Evolutionary conservation across 2,888 invertebrate species (phyloP).

Genomic region (Lutraria lutraria): DNA sequence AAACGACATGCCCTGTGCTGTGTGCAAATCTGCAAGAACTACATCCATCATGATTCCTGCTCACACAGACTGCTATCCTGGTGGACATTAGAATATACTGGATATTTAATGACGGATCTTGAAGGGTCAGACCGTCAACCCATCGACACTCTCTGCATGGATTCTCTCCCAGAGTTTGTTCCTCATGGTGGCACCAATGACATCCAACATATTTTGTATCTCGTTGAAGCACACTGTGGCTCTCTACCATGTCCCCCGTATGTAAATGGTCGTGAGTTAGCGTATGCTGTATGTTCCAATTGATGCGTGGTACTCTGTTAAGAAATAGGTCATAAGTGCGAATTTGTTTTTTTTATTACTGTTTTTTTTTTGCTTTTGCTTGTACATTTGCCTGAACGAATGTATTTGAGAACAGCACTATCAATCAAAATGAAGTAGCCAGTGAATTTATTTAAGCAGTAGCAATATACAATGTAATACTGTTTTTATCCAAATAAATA

Average conservation of each 20-base stretch:
- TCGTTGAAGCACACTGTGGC: constrained; percentile 70
- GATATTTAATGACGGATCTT: constrained; percentile 14
- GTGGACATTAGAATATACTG: constrained; percentile 34
- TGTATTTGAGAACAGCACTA: too few species aligned
- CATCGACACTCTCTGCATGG: constrained; percentile 64
- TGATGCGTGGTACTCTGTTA: neutral
- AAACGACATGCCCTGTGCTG: constrained; percentile 36
- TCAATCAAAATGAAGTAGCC: too few species aligned
- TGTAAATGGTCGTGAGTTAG: constrained; percentile 62
- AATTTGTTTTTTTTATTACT: too few species aligned
- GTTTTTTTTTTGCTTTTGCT: too few species aligned
- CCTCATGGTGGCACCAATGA: constrained; percentile 49
- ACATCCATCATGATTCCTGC: constrained; percentile 36
- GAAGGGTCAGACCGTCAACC: neutral
- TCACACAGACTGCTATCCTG: constrained; percentile 24
- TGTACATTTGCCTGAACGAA: too few species aligned
- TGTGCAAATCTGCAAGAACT: constrained; percentile 14
- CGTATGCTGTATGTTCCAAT: constrained; percentile 71
- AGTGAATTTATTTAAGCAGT: too few species aligned
- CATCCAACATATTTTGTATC: constrained; percentile 63
- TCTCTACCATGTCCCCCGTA: constrained; percentile 72
- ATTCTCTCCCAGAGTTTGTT: constrained; percentile 58
- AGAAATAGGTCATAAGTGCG: neutral
- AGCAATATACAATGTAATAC: too few species aligned
- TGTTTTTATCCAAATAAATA: too few species aligned